Evolutionary conservation across 1,140 invertebrate genomes (phyloP), one percentile per base, ranked within the genome.

Genomic region (Apis laboriosa): DNA sequence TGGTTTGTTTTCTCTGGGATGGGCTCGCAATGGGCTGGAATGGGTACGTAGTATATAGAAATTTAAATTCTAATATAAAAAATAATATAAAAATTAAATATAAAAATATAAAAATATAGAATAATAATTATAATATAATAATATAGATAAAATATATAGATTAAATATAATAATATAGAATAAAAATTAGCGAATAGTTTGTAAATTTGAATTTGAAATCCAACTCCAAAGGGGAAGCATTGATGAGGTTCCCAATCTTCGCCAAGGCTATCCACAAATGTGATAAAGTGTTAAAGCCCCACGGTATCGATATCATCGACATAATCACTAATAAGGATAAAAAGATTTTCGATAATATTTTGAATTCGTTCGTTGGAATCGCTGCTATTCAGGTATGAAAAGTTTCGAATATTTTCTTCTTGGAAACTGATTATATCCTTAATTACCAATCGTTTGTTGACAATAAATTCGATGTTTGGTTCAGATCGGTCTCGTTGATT

Each of bases 301-400:
- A 94, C 87, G 95, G 95, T 4, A 84, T 97, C 12, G 95, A 97
- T 86, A 93, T 97, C 5, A 92, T 95, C 43, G 92, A 96, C 56
- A 94, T 97, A 74, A 86, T 97, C 12, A 95, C 95, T 51, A 95
- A 95, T 53, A 94, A 94, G 5, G 94, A 96, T 83, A 94, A 95
- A n/a, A 92, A 92, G 21, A 95, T 94, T 1, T 95, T 96, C 87
- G 94, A 96, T 24, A 94, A 96, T 84, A 95, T 96, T 49, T 84
- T 96, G 13, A 94, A 97, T 86, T 95, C 96, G 3, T 97, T 97
- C 91, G 95, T 97, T 64, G 95, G 95, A 55, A 97, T 97, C 87
- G 96, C 96, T 73, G 97, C 98, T 34, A 96, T 99, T 81, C 97
- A 98, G 94, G 96, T 97, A 92, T n/a, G 17, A 5, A 13, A 60